Evolutionary conservation across 37 sponge, comb jelly and placozoan species (phyloP), one percentile per base, ranked within the genome.

Genomic region (Chondrosia reniformis): DNA sequence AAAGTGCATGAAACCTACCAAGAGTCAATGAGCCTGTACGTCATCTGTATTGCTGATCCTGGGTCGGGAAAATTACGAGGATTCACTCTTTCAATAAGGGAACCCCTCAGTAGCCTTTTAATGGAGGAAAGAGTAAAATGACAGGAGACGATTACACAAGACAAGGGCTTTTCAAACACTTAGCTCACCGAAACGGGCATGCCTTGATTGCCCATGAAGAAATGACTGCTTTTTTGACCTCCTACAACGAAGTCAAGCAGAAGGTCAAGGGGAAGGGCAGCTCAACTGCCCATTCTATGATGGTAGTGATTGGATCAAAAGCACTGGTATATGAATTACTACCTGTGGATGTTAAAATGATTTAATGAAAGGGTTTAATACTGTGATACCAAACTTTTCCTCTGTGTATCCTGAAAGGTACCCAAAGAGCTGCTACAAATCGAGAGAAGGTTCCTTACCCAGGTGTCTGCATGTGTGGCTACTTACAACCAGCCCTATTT

Each of bases 11-110:
- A 42, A 22, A 74, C 75, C 52, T 74, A 45, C 54, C 7, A 8
- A 31, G 75, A 74, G 75, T 54, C 54, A 13, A 45, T 13, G 15
- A 74, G 13, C 54, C 33, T 74, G 8, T 74, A 22, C 75, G 28
- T 8, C 15, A 45, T 74, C 13, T 74, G 75, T 45, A 22, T 74
- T 42, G 75, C 52, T 49, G 52, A 49, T 49, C 52, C 52, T 49
- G 52, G 52, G 15, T 49, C n/a, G n/a, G n/a, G n/a, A n/a, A n/a
- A n/a, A n/a, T n/a, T n/a, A n/a, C n/a, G n/a, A n/a, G n/a, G n/a
- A n/a, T n/a, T n/a, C n/a, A n/a, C n/a, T n/a, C n/a, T 49, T 49
- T 49, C 52, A 15, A 15, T 49, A 15, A 10, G 52, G 52, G 15
- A 49, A 49, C 52, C 52, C 15, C 10, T 49, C 15, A 15, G 15